Evolutionary conservation across 2,113 vertebrate species (phyloP), one percentile per base, ranked within the genome.

Genomic region (Anthoscopus minutus): DNA sequence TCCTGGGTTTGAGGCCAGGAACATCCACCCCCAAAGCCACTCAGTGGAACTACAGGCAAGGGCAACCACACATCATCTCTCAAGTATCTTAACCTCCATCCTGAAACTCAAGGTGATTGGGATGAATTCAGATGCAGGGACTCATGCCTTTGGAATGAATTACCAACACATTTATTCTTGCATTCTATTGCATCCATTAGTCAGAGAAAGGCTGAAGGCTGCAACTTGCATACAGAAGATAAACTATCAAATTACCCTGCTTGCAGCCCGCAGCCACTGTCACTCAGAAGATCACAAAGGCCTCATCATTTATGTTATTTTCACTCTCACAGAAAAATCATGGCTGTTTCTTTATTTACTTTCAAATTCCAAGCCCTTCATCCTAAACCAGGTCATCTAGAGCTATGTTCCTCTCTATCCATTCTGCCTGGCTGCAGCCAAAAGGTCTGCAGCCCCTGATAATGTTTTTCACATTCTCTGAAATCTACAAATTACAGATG

Each of bases 391-490:
- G 92, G 92, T 97, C 57, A 92, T 94, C 51, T 98, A 88, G 28
- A 98, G 95, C 86, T 47, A 93, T 96, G 0, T 74, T 93, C 7
- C 89, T 91, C 48, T 96, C 86, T 61, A 97, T 89, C 86, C 72
- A 89, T 35, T 97, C 96, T 7, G 86, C 94, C 70, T 2, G 23
- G 88, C 96, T 97, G 40, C 92, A 95, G 72, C 97, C 97, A 64
- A 98, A 90, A 88, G 97, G 93, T 40, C 91, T 84, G 58, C 98
- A 97, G 61, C 95, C 95, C 67, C 96, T 96, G 65, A 94, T 73
- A 40, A 97, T 16, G 6, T 94, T 97, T 93, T 96, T 97, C 66
- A 98, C 67, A 89, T 98, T 98, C 85, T 86, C 95, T 85, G 96
- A 96, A 45, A 98, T 96, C 98, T 98, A 71, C 21, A 20, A 48